Percentiles rank a stretch among this genome's conserved stretches.
phyloP scores from a whole-genome alignment of 1,140 invertebrate genomes.

The Sarcophaga peregrina region DNA sequence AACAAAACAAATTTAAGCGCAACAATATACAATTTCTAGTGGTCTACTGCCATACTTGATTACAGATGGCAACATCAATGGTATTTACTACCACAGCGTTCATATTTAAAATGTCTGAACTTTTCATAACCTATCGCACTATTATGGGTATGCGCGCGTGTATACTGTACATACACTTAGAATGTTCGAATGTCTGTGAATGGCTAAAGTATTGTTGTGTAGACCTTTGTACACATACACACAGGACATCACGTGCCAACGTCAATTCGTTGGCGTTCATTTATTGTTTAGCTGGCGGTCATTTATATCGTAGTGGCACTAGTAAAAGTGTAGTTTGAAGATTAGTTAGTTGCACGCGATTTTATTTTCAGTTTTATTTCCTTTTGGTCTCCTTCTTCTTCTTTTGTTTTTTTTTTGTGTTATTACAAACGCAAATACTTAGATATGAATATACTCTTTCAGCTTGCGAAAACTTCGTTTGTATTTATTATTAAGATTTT shows the following conservation, averaged over 20 bases:
- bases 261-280: conserved; percentile 24
- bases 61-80: neutral
- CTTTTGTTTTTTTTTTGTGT: too few species aligned
- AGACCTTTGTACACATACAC: neutral
- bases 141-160: neutral
- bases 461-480: neutral
- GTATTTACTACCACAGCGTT: neutral
- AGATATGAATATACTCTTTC: too few species aligned
- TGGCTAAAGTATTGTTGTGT: neutral
- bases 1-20: neutral
- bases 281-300: conserved; percentile 32
- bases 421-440: neutral
- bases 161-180: neutral
- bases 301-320: conserved; percentile 1
- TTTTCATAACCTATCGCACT: conserved; percentile 10
- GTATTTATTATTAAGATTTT: too few species aligned
- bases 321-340: conserved; percentile 17
- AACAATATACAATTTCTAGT: neutral
- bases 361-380: neutral
- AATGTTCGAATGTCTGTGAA: neutral
- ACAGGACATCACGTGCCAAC: neutral
- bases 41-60: neutral
- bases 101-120: neutral
- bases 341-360: conserved; percentile 38
- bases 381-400: neutral